Percentiles rank a stretch among this genome's conserved stretches.
Conservation (phyloP, 1,140 invertebrate species). For the Brachionus manjavacas region DNA sequence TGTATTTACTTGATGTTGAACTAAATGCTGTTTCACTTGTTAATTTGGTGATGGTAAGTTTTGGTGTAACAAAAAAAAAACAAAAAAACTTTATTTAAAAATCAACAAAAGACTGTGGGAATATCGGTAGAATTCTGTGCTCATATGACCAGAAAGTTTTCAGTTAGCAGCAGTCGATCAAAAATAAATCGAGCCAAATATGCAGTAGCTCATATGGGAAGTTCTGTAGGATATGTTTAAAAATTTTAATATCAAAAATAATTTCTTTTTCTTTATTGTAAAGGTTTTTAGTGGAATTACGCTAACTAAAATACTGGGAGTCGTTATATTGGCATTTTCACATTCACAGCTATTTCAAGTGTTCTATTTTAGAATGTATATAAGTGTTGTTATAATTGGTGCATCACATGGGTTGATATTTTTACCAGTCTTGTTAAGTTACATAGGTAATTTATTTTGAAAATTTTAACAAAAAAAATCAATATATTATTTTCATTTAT, state of each 20-base stretch:
- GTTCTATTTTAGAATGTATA: slow-evolving; percentile 92
- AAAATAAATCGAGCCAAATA: slow-evolving; percentile 66
- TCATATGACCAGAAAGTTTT: slow-evolving; percentile 76
- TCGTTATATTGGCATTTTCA: slow-evolving; percentile 81
- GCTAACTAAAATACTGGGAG: slow-evolving; percentile 83
- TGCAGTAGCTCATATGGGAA: slow-evolving; percentile 72
- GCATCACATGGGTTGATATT: slow-evolving; percentile 82
- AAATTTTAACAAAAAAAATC: neutral
- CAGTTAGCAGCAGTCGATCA: slow-evolving; percentile 63
- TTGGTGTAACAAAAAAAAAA: neutral
- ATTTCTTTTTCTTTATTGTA: slow-evolving; percentile 47
- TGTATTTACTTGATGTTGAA: slow-evolving; percentile 82
- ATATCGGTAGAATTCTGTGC: slow-evolving; percentile 91
- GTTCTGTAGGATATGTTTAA: slow-evolving; percentile 66
- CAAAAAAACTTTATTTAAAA: neutral
- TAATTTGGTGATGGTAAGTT: slow-evolving; percentile 85
- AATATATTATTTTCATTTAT: no score
- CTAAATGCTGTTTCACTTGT: slow-evolving; percentile 86
- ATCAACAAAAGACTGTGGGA: slow-evolving; percentile 67
- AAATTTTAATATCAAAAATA: neutral
- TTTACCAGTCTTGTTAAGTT: slow-evolving; percentile 82
- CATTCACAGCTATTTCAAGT: slow-evolving; percentile 88
- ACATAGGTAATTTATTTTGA: slow-evolving; percentile 78
- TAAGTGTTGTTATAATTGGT: slow-evolving; percentile 81
- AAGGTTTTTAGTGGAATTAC: slow-evolving; percentile 86